phyloP scores from a whole-genome alignment of 2,797 vertebrate species.

The Botia almorhae region DNA sequence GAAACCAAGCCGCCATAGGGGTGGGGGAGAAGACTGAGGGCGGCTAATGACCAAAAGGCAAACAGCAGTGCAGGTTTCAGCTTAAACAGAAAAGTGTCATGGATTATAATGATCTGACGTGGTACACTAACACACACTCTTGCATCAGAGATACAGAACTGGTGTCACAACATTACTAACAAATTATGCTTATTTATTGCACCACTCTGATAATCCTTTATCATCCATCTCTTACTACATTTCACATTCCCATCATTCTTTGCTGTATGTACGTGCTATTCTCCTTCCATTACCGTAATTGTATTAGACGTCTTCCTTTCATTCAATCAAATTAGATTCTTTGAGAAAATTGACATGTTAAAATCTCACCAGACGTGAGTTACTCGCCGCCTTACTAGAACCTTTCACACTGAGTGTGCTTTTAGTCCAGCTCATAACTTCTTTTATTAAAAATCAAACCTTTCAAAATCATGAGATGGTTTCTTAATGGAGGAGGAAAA shows the following conservation, averaged over 20 bases:
- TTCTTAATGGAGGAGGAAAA: not conserved
- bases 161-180: not conserved
- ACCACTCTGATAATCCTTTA: not conserved
- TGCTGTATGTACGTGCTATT: not conserved
- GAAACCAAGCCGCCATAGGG: not conserved
- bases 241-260: not conserved
- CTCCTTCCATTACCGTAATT: conserved; percentile 16
- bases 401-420: conserved; percentile 15
- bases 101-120: not conserved
- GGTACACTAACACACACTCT: not conserved
- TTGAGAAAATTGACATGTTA: conserved; percentile 4
- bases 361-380: conserved; percentile 19
- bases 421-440: conserved; percentile 28
- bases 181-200: not conserved
- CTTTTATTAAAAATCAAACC: not conserved
- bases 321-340: conserved; percentile 40
- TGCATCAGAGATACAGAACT: conserved; percentile 18
- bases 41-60: not conserved
- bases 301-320: conserved; percentile 11
- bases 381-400: conserved; percentile 4
- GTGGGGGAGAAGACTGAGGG: not conserved
- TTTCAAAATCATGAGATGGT: not conserved
- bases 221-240: not conserved
- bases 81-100: not conserved
- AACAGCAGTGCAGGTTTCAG: not conserved